Conservation (phyloP, 2,797 vertebrate genomes). For the Acanthurus lineatus region DNA sequence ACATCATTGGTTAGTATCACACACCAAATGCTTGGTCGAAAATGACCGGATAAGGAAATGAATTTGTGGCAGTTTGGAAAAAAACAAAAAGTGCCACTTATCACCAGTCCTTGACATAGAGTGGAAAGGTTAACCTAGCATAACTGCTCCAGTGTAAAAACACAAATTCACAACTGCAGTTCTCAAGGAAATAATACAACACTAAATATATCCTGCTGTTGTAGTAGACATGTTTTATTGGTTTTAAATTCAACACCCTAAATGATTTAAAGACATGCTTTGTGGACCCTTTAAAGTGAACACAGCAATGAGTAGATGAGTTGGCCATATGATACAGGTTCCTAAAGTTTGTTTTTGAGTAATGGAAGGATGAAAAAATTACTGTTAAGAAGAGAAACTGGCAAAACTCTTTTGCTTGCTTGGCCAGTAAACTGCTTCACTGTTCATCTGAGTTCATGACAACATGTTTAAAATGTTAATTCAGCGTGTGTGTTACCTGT, state of each 20-base stretch:
- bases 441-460: conserved; percentile 14
- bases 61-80: neutral
- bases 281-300: conserved; percentile 39
- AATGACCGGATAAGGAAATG: conserved; percentile 52
- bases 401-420: conserved; percentile 8
- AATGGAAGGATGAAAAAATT: conserved; percentile 23
- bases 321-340: conserved; percentile 51
- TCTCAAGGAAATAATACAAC: neutral
- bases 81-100: conserved; percentile 23
- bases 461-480: conserved; percentile 23
- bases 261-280: conserved; percentile 55
- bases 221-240: conserved; percentile 11
- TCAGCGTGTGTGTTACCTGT: neutral
- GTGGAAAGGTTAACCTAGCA: neutral
- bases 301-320: conserved; percentile 36
- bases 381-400: conserved; percentile 8
- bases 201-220: neutral
- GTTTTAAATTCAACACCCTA: conserved; percentile 31
- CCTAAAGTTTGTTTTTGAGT: conserved; percentile 10
- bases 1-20: conserved; percentile 16
- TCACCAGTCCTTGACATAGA: conserved; percentile 28
- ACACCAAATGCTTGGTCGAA: conserved; percentile 6
- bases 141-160: neutral
- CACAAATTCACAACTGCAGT: neutral
- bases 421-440: neutral